Conservation (phyloP, 2,113 vertebrate genomes). For the Sinocyclocheilus anshuiensis region DNA sequence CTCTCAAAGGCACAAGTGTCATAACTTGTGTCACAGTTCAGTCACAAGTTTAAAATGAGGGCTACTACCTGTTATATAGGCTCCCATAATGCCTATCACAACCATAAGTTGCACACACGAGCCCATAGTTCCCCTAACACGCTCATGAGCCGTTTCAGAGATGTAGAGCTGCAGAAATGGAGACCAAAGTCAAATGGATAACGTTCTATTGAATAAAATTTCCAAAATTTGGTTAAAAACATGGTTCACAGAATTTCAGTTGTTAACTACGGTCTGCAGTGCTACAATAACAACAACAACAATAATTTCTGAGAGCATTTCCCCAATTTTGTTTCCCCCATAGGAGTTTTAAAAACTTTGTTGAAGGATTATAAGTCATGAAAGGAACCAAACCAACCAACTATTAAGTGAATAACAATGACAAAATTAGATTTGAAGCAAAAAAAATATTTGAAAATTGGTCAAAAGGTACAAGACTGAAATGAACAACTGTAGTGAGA, state of each 20-base stretch:
- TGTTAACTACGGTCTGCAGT: too few relatives aligned
- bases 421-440: background rate
- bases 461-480: background rate
- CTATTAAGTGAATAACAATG: background rate
- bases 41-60: background rate
- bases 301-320: background rate
- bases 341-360: background rate
- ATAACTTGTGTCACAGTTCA: background rate
- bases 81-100: constrained; percentile 87
- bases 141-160: constrained; percentile 87
- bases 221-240: background rate
- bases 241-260: background rate
- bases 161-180: constrained; percentile 83
- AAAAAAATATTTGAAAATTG: background rate
- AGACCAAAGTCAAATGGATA: background rate
- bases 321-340: background rate
- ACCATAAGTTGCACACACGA: constrained; percentile 96
- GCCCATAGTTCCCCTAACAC: constrained; percentile 85
- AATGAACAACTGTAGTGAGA: too few relatives aligned
- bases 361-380: background rate
- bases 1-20: background rate
- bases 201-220: background rate
- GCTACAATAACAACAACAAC: too few relatives aligned
- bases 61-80: constrained; percentile 84
- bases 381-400: background rate